Evolutionary conservation across 2,113 vertebrate species (phyloP).

Genomic region (Carlito syrichta): DNA sequence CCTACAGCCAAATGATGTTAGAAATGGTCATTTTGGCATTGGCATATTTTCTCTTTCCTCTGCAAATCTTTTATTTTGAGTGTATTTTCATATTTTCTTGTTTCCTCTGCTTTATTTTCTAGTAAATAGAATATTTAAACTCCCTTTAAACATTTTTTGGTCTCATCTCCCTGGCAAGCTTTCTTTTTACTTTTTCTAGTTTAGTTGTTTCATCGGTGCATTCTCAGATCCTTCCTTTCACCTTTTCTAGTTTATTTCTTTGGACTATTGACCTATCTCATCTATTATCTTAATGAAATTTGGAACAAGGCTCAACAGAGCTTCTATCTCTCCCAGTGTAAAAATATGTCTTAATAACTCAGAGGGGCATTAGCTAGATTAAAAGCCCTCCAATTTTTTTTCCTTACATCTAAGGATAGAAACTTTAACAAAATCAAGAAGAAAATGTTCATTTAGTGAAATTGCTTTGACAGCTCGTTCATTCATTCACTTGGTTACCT

Average conservation of each 20-base stretch:
- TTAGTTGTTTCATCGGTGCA: conserved; percentile 16
- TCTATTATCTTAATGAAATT: conserved; percentile 41
- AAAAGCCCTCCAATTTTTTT: not conserved
- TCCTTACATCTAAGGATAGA: not conserved
- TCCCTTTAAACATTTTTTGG: not conserved
- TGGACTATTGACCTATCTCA: not conserved
- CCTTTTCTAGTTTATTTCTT: conserved; percentile 36
- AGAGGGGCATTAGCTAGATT: not conserved
- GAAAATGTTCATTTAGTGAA: not conserved
- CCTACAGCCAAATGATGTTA: not conserved
- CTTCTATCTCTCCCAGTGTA: not conserved
- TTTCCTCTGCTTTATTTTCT: conserved; percentile 36
- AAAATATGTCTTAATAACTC: not conserved
- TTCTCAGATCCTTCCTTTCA: not conserved
- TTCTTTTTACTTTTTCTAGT: not conserved
- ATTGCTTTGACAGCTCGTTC: not conserved
- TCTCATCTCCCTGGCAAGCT: not conserved
- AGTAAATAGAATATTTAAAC: not conserved
- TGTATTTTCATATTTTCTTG: not conserved
- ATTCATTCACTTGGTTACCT: not conserved
- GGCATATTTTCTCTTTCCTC: not conserved
- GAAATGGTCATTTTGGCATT: not conserved
- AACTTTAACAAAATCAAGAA: not conserved
- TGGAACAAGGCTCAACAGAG: not conserved
- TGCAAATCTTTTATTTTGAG: not conserved